A percentile compares a stretch with the other conserved stretches of the same genome.
These are phyloP conservation scores for Sebastes fasciatus DNA, from an alignment of 2,113 vertebrate species.

Conservation along the genomic window DNA sequence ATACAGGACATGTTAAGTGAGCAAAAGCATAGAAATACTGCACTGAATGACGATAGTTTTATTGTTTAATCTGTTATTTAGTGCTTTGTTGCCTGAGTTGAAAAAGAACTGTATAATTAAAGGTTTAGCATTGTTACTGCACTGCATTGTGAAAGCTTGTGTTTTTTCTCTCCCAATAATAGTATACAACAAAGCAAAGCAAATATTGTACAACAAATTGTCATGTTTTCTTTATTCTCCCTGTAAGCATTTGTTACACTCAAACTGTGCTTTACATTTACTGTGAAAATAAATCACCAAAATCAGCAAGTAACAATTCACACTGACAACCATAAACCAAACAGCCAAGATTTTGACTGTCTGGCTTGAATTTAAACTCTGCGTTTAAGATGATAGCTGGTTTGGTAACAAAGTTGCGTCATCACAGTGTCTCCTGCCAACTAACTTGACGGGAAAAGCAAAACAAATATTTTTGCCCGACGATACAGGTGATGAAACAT, in stretches of 20 bases:
- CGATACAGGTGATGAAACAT: conserved; percentile 48
- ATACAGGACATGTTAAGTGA: conserved; percentile 49
- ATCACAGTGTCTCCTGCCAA: conserved; percentile 23
- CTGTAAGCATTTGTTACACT: conserved; percentile 6
- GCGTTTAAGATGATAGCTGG: background rate
- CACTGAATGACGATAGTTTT: conserved; percentile 8
- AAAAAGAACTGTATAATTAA: background rate
- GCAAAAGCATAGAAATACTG: conserved; percentile 3
- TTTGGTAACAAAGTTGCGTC: conserved; percentile 21
- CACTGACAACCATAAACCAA: conserved; percentile 36
- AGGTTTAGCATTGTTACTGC: conserved; percentile 1
- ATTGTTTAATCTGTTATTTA: conserved; percentile 21
- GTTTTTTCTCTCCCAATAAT: background rate
- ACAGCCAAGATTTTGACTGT: conserved; percentile 32
- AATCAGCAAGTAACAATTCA: conserved; percentile 37
- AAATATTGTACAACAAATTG: background rate
- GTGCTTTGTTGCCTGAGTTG: background rate
- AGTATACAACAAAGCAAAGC: background rate
- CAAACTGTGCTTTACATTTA: conserved; percentile 26
- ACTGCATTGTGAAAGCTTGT: conserved; percentile 5
- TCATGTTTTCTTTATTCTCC: conserved; percentile 17
- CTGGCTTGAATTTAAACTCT: conserved; percentile 18
- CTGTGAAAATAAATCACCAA: conserved; percentile 35
- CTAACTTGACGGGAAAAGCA: conserved; percentile 33
- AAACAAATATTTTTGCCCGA: conserved; percentile 39